Evolutionary conservation across 2,797 vertebrate genomes (phyloP), one percentile per base, ranked within the genome.

Genomic region (Lepus townsendii): DNA sequence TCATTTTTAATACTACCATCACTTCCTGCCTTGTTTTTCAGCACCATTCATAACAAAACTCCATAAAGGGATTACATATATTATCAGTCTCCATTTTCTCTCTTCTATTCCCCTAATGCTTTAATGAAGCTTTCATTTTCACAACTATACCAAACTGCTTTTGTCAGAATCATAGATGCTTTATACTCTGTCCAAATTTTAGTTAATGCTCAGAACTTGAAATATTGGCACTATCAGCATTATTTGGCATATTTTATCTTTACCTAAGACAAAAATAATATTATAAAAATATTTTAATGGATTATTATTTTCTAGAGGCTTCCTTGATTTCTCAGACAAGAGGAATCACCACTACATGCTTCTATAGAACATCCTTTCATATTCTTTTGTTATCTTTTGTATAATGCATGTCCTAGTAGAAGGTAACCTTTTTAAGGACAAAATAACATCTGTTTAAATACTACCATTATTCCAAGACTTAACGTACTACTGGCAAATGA

Each of bases 31-130:
- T 62, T 1, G 54, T 80, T 82, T 91, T 80, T 73, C 7, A 27
- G 54, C 5, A 52, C 3, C 0, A 63, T 32, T 72, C 26, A 54
- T 71, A 7, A 60, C 8, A 71, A 83, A 93, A 75, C 13, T 60
- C 27, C 57, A 60, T 42, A 26, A 62, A 69, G 27, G 0, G 0
- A 0, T 65, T 80, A 6, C 42, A 27, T 62, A 0, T 17, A 32
- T 79, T 26, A 7, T 83, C 17, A 52, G 5, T 50, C 66, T 42
- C 3, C 3, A 38, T 5, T 63, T 83, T 12, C 17, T 76, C 16
- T 69, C 11, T 5, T 66, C 47, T 30, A 14, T 27, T 88, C 7
- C 32, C 62, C 66, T 80, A 60, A 54, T 3, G 30, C 2, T 22
- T 62, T 22, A 32, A 7, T 78, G 20, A 72, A 50, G 7, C 11